phyloP scores from a whole-genome alignment of 2,797 vertebrate species.

The Pseudochirops cupreus region DNA sequence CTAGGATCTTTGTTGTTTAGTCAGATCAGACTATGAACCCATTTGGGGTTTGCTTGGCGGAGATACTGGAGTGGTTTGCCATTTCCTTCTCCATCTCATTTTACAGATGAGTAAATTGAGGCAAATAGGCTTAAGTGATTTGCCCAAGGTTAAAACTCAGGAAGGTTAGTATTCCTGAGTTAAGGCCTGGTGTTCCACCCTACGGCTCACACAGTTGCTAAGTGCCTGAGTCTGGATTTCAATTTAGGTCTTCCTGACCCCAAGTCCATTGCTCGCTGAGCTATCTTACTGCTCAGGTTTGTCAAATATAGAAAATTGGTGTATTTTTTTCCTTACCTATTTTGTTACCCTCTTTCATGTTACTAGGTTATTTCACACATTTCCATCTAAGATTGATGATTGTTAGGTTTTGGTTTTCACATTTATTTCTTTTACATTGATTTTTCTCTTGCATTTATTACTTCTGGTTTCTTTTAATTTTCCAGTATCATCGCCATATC shows the following conservation, averaged over 20 bases:
- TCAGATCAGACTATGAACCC: too few relatives aligned
- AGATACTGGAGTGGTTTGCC: too few relatives aligned
- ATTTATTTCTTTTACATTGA: not conserved
- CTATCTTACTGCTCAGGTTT: not conserved
- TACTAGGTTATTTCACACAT: not conserved
- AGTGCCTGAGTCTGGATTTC: not conserved
- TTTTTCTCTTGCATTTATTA: not conserved
- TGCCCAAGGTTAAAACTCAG: too few relatives aligned
- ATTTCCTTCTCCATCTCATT: too few relatives aligned
- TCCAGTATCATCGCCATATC: not conserved
- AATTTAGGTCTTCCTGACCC: not conserved
- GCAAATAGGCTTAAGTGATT: too few relatives aligned
- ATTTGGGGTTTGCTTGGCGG: too few relatives aligned
- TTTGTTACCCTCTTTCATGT: not conserved
- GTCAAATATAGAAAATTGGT: not conserved
- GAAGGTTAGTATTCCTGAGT: too few relatives aligned
- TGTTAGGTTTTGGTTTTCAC: not conserved
- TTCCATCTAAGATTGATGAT: not conserved
- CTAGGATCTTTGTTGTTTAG: too few relatives aligned
- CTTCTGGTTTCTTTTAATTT: not conserved
- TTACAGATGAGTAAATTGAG: too few relatives aligned
- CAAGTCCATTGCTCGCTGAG: not conserved
- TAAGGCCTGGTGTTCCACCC: too few relatives aligned
- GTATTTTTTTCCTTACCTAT: not conserved
- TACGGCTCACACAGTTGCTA: not conserved